These are phyloP conservation scores for Nineta flava DNA, from an alignment of 2,888 invertebrate genomes.

Conservation along the genomic window DNA sequence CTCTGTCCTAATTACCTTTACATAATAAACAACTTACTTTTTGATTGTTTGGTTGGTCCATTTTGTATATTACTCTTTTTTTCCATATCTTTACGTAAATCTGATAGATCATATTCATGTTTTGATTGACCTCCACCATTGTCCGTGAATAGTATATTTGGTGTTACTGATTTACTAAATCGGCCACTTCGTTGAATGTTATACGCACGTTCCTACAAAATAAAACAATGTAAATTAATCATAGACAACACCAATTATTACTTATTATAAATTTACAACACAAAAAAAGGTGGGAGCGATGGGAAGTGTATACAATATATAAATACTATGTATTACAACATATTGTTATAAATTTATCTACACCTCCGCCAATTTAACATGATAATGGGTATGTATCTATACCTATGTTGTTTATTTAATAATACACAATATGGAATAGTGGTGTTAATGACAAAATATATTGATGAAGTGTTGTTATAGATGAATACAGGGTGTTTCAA, in stretches of 20 bases:
- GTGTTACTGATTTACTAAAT: constrained; percentile 7
- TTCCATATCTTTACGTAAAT: constrained; percentile 28
- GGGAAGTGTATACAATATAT: too few species aligned
- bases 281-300: too few species aligned
- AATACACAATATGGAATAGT: neutral
- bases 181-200: constrained; percentile 12
- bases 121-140: neutral
- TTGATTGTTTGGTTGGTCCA: neutral
- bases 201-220: constrained; percentile 10
- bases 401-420: neutral
- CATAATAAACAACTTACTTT: neutral
- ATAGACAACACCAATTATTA: too few species aligned
- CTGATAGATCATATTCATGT: constrained; percentile 16
- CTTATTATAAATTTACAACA: too few species aligned
- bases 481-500: too few species aligned
- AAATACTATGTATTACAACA: too few species aligned
- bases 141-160: neutral
- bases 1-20: too few species aligned
- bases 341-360: too few species aligned
- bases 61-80: constrained; percentile 22
- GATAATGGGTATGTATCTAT: too few species aligned
- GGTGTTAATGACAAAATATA: neutral
- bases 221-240: too few species aligned
- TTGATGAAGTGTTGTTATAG: too few species aligned
- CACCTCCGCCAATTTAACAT: too few species aligned